phyloP scores from a whole-genome alignment of 2,888 invertebrate genomes.

The Calameuta idolon region DNA sequence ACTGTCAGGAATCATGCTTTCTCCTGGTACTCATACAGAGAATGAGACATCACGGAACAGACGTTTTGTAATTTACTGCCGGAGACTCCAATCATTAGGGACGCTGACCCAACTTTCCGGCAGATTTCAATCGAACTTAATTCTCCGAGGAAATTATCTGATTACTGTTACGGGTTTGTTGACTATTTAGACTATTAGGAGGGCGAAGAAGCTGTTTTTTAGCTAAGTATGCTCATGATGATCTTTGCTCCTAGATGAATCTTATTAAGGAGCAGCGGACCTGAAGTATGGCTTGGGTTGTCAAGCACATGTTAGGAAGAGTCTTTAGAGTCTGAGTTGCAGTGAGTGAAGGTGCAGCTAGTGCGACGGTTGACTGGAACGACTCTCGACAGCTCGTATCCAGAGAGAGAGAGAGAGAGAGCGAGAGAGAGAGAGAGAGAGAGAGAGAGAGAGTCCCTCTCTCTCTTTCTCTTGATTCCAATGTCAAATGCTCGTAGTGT shows the following conservation, averaged over 20 bases:
- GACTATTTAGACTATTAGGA: background rate
- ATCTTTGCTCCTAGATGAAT: background rate
- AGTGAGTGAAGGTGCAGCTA: background rate
- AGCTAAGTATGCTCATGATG: too few relatives aligned
- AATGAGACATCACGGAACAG: background rate
- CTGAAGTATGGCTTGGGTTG: background rate
- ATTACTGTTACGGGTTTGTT: background rate
- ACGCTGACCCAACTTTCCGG: background rate
- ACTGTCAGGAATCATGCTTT: background rate
- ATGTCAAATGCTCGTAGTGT: slow-evolving; percentile 4
- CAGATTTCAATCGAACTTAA: background rate
- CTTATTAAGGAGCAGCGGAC: background rate
- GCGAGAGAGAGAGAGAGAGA: too few relatives aligned
- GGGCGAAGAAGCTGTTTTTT: background rate
- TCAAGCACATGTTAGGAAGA: background rate
- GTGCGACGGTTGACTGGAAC: background rate
- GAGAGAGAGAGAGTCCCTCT: too few relatives aligned
- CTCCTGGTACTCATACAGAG: background rate
- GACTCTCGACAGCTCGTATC: background rate
- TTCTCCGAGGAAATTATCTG: background rate
- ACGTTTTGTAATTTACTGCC: background rate
- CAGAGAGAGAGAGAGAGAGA: background rate
- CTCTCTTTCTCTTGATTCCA: background rate
- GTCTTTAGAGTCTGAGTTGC: background rate
- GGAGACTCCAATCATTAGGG: background rate